Evolutionary conservation across 2,797 vertebrate species (phyloP).

Genomic region (Rhinella marina): DNA sequence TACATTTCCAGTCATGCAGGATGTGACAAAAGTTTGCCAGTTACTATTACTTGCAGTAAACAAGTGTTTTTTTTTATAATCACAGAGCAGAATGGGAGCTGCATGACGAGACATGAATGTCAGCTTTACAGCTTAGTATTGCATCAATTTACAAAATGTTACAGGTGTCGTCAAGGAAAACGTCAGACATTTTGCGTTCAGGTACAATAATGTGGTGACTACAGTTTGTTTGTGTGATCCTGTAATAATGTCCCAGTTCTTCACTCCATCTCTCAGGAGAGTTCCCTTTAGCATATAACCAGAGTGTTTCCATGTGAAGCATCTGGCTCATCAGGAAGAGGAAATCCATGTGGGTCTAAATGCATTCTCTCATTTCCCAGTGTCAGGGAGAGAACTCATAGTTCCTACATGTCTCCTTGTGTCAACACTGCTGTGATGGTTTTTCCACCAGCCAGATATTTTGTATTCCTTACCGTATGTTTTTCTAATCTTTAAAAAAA

Average conservation of each 20-base stretch:
- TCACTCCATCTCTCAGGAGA: constrained; percentile 28
- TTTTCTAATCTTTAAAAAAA: no score
- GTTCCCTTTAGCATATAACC: constrained; percentile 24
- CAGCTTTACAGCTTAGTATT: not conserved
- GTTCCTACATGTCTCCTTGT: no score
- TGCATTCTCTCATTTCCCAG: not conserved
- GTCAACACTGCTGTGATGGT: no score
- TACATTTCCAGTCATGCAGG: not conserved
- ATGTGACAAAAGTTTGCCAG: not conserved
- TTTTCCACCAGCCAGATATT: no score
- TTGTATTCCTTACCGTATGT: no score
- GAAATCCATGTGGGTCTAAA: constrained; percentile 32
- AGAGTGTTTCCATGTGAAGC: constrained; percentile 52
- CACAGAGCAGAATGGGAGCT: not conserved
- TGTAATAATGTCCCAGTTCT: constrained; percentile 3
- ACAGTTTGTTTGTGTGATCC: constrained; percentile 13
- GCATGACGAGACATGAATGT: not conserved
- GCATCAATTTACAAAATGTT: not conserved
- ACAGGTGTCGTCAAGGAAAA: not conserved
- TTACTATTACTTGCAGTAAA: not conserved
- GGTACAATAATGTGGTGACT: constrained; percentile 1
- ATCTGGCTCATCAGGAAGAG: constrained; percentile 42
- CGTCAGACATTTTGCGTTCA: not conserved
- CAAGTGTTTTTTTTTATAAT: not conserved
- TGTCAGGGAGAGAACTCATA: not conserved